These are phyloP conservation scores for Proisotoma minuta DNA, from an alignment of 2,888 invertebrate genomes.

Conservation along the genomic window DNA sequence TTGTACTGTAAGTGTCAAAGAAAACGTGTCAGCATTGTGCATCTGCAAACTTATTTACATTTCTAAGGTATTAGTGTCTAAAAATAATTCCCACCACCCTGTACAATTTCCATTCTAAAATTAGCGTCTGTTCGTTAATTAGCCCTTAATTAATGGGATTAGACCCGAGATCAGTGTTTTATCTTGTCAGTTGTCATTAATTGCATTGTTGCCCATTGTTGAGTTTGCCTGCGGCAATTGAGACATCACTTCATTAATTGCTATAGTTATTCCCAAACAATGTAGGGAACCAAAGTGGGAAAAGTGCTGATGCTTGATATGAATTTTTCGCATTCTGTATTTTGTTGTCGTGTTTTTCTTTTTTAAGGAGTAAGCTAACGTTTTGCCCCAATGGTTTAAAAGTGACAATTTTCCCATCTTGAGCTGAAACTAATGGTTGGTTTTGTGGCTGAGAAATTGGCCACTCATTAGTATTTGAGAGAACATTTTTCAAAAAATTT, in stretches of 20 bases:
- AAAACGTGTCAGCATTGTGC: too few relatives aligned
- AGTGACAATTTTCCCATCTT: constrained; percentile 12
- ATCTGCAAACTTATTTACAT: too few relatives aligned
- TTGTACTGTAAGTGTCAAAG: too few relatives aligned
- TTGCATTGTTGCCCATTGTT: not conserved
- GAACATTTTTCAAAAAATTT: constrained; percentile 47
- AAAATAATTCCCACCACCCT: too few relatives aligned
- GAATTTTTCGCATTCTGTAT: constrained; percentile 40
- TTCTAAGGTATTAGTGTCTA: too few relatives aligned
- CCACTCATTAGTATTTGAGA: constrained; percentile 45
- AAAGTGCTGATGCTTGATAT: constrained; percentile 42
- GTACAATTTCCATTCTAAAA: too few relatives aligned
- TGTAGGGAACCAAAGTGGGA: constrained; percentile 47
- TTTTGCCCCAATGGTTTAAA: constrained; percentile 25
- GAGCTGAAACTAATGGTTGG: constrained; percentile 1
- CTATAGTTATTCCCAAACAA: constrained; percentile 41
- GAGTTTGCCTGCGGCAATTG: not conserved
- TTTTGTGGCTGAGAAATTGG: constrained; percentile 23
- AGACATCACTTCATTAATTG: too few relatives aligned
- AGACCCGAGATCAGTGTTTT: too few relatives aligned
- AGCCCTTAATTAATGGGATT: too few relatives aligned
- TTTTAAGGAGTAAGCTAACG: constrained; percentile 6
- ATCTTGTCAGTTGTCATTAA: too few relatives aligned
- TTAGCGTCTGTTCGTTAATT: too few relatives aligned
- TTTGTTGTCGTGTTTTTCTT: too few relatives aligned